Conservation (phyloP, 1,140 invertebrate species). For the Papilio polyxenes region DNA sequence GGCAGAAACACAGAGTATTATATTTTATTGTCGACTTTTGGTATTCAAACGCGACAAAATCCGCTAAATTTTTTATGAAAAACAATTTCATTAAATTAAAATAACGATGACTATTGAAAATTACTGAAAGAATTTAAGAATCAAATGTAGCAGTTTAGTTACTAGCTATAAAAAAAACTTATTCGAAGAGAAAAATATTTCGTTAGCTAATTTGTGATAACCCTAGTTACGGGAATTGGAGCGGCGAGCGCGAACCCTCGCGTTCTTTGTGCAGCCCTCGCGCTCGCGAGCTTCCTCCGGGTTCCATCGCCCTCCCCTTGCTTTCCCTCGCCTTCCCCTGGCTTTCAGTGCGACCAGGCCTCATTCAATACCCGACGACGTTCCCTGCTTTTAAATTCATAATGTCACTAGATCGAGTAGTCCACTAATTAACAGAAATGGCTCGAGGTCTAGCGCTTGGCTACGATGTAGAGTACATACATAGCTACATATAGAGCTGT, state of each 20-base stretch:
- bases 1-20: too few species aligned
- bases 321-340: not conserved
- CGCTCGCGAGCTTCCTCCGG: conserved; percentile 5
- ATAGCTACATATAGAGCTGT: too few species aligned
- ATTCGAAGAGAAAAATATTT: too few species aligned
- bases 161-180: too few species aligned
- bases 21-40: not conserved
- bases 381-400: not conserved
- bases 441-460: too few species aligned
- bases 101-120: too few species aligned
- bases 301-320: not conserved
- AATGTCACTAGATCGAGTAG: conserved; percentile 1
- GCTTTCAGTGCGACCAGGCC: not conserved
- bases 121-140: too few species aligned
- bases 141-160: too few species aligned
- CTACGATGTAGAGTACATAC: too few species aligned
- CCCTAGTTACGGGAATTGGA: conserved; percentile 11
- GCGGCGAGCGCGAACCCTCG: conserved; percentile 8
- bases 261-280: not conserved
- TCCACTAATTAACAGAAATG: not conserved
- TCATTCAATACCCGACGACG: not conserved
- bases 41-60: too few species aligned
- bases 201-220: not conserved
- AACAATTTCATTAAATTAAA: too few species aligned
- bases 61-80: too few species aligned